Base-by-base conservation (phyloP, 2,797 vertebrate genomes). In the Miichthys miiuy region DNA sequence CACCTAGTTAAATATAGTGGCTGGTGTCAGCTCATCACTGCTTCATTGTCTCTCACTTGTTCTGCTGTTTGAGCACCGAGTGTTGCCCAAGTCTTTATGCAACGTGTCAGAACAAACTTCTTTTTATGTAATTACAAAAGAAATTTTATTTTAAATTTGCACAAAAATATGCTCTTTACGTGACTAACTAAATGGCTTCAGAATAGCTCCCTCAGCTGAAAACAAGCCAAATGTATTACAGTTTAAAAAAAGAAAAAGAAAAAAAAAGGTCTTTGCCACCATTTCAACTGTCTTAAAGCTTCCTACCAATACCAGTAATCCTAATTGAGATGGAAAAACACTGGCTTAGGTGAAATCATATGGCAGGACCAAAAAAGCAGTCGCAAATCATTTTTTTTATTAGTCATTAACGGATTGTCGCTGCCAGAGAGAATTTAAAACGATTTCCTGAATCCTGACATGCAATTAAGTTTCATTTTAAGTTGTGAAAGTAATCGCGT, bases 381-480 rank as follows among this genome's bases (percentile, higher is more conserved):
- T 23, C 0, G 48, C 69, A 76, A 72, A 76, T 73, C 44, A 51
- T 34, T 34, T 34, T 51, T 62, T 70, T 17, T 56, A 55, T 65
- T 21, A 76, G 63, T 75, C 66, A 75, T 47, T 81, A 63, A 23
- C 0, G 20, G 60, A n/a, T 62, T 75, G 64, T 66, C 16, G 51
- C 50, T 75, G 51, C 56, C 69, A 56, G 66, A 9, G 50, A 83
- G 64, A 81, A 68, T 80, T 77, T 56, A 4, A 72, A 79, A 72
- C 13, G 16, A 82, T 55, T 65, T 69, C 65, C 51, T 82, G 70
- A 84, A 81, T 86, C 57, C 71, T 88, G 81, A 86, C 80, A 70
- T 75, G 76, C 68, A 87, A 86, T 79, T 89, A 87, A 60, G 69
- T 77, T 86, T 72, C 27, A 67, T 70, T 75, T 83, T 34, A 84